A percentile compares a stretch with the other conserved stretches of the same genome.
Conservation (phyloP, 2,797 vertebrate species). For the Adelosebastes latens region DNA sequence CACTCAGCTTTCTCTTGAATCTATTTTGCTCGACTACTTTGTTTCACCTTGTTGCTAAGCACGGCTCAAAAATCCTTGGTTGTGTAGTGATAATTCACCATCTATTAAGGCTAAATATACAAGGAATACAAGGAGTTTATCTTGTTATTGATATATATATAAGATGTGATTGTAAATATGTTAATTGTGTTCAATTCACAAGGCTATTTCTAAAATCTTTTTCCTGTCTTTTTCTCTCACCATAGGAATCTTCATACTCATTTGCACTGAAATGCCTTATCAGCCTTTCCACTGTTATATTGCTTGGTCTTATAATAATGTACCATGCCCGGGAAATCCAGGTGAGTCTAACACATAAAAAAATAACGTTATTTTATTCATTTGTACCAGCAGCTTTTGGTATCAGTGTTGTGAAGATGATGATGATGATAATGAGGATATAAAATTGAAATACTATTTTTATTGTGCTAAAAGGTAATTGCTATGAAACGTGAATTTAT, state of each 20-base stretch:
- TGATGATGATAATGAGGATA: not conserved
- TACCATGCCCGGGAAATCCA: constrained; percentile 97
- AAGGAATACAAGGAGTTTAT: not conserved
- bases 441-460: not conserved
- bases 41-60: constrained; percentile 33
- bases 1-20: not conserved
- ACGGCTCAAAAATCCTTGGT: not conserved
- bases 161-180: not conserved
- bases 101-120: constrained; percentile 7
- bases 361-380: not conserved
- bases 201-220: constrained; percentile 29
- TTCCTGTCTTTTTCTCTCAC: constrained; percentile 65
- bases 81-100: not conserved
- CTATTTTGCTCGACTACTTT: not conserved
- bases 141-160: not conserved
- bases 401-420: not conserved
- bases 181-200: not conserved
- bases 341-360: constrained; percentile 80
- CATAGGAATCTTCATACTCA: constrained; percentile 92
- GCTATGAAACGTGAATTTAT: not conserved
- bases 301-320: constrained; percentile 96
- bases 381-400: not conserved
- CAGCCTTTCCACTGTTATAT: constrained; percentile 96
- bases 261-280: constrained; percentile 99
- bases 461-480: not conserved